Evolutionary conservation across 2,113 vertebrate species (phyloP).

Genomic region (Dryoscopus gambensis): DNA sequence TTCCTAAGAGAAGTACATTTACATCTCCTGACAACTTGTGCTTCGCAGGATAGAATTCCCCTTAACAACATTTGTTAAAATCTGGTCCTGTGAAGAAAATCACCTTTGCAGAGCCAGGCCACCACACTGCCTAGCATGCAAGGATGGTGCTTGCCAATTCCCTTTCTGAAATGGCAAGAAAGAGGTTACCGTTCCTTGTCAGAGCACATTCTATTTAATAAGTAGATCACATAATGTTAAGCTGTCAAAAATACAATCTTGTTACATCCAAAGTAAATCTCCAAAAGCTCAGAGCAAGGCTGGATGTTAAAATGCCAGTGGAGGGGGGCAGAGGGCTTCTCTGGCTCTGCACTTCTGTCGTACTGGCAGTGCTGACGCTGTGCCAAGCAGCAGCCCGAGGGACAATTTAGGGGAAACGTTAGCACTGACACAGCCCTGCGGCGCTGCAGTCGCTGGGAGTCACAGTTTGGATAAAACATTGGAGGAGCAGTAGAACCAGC

Average conservation of each 20-base stretch:
- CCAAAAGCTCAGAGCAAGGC: background rate
- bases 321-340: background rate
- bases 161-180: background rate
- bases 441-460: background rate
- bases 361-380: background rate
- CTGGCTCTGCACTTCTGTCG: background rate
- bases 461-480: background rate
- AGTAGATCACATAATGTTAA: background rate
- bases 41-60: background rate
- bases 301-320: background rate
- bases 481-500: background rate
- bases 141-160: background rate
- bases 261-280: background rate
- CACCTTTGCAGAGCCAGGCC: background rate
- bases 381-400: background rate
- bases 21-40: background rate
- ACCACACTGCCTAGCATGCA: fast-evolving
- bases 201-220: background rate
- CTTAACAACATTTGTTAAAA: background rate
- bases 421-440: background rate
- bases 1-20: background rate
- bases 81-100: background rate
- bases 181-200: background rate
- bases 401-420: background rate
- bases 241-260: background rate